phyloP scores from a whole-genome alignment of 2,113 vertebrate genomes.

The Ptilorrhoa leucosticta region DNA sequence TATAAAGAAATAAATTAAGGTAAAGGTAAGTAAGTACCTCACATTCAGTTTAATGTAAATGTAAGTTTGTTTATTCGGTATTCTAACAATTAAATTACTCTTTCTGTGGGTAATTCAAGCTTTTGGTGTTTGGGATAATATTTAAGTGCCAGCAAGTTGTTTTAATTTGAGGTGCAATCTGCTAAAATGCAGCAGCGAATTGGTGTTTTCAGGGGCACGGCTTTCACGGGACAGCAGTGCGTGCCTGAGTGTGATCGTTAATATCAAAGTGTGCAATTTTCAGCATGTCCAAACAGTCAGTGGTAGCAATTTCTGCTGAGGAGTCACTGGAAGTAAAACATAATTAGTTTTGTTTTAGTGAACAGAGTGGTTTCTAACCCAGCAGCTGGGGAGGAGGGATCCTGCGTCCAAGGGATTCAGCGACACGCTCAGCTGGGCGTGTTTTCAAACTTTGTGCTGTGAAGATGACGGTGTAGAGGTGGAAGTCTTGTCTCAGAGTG shows the following conservation, averaged over 20 bases:
- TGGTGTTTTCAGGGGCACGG: not conserved
- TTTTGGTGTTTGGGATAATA: conserved; percentile 1
- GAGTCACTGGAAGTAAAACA: not conserved
- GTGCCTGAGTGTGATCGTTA: not conserved
- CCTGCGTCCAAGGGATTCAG: not conserved
- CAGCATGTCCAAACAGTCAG: not conserved
- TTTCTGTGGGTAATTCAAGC: conserved; percentile 11
- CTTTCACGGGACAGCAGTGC: not conserved
- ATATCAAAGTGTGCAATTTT: not conserved
- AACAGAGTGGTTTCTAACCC: not conserved
- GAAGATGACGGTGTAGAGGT: not conserved
- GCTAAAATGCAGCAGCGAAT: not conserved
- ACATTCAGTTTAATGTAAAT: not conserved
- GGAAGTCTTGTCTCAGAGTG: not conserved
- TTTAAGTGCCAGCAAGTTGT: conserved; percentile 24
- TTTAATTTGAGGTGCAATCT: conserved; percentile 26
- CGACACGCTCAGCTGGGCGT: not conserved
- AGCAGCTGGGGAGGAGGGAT: not conserved
- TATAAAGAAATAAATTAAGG: not conserved
- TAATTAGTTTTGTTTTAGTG: not conserved
- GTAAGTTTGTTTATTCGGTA: not conserved
- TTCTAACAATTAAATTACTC: not conserved
- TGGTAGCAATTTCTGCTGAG: not conserved
- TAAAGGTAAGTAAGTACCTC: not conserved
- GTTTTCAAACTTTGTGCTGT: not conserved